Base-by-base conservation (phyloP, 1,140 invertebrate species). In the Antheraea pernyi region DNA sequence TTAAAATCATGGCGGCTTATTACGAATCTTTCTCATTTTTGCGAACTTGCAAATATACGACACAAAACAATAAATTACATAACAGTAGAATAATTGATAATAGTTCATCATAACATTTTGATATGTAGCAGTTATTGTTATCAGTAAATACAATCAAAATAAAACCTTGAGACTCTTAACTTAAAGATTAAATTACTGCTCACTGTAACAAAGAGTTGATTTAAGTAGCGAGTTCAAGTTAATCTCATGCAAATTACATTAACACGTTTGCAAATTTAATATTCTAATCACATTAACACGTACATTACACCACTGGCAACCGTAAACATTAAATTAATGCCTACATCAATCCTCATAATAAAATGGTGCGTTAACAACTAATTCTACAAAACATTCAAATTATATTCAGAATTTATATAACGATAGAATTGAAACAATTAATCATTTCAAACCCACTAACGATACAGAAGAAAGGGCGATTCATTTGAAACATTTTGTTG, bases 311-410 rank as follows among this genome's bases (percentile, higher is more conserved):
- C 46, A 53, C 46, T 53, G 46, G 1, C 16, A 53, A 6, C 16
- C 46, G 46, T 53, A 53, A 53, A 53, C 46, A 9, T 37, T 11
- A 63, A 63, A 63, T 63, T 63, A 63, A 63, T 37, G 61, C 13
- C 3, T 13, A 36, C 61, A 36, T 37, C 37, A 37, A 63, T 76
- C 78, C 77, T 79, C 72, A 78, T 79, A 82, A 80, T 82, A 77
- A 80, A 62, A 66, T 73, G 75, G 71, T 71, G 69, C 74, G 75
- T 74, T 77, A 78, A 74, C 67, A 76, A 73, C 72, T 83, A 84
- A 85, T 83, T 75, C 75, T 77, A 78, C 75, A 73, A 81, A 77
- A 82, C 83, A 82, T 79, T 83, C 82, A 82, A 79, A 78, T 75
- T 74, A 73, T 76, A 72, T 71, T 68, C 73, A 61, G 68, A 76